A percentile compares a stretch with the other conserved stretches of the same genome.
Evolutionary conservation across 1,140 invertebrate genomes (phyloP).

Genomic region (Drosophila nigromelanica): DNA sequence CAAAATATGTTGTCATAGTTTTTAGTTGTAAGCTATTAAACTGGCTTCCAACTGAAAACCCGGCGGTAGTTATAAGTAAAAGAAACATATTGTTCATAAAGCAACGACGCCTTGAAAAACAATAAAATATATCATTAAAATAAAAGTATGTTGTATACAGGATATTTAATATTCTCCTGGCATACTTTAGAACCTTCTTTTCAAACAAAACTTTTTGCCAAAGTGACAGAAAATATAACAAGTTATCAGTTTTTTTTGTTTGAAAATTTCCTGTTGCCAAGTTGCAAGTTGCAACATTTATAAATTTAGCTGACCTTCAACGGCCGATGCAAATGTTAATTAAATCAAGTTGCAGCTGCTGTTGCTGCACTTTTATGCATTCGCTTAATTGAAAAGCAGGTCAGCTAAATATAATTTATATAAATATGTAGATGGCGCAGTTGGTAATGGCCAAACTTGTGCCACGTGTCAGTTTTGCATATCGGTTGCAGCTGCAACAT

Average conservation of each 20-base stretch:
- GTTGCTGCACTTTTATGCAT: slow-evolving; percentile 43
- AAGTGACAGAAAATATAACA: not conserved
- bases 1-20: no score
- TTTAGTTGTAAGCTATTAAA: no score
- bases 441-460: not conserved
- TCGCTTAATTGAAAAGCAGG: slow-evolving; percentile 43
- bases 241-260: not conserved
- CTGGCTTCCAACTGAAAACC: no score
- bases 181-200: not conserved
- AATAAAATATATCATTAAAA: no score
- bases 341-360: slow-evolving; percentile 36
- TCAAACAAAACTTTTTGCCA: not conserved
- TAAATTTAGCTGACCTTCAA: slow-evolving; percentile 17
- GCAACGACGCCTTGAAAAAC: no score
- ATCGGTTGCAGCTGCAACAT: slow-evolving; percentile 21
- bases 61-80: no score
- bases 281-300: slow-evolving; percentile 21
- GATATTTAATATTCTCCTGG: not conserved
- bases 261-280: slow-evolving; percentile 5
- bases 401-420: slow-evolving; percentile 12
- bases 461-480: slow-evolving; percentile 17
- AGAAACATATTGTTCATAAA: no score
- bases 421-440: not conserved
- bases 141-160: no score
- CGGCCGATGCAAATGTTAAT: slow-evolving; percentile 30